Base-by-base conservation (phyloP, 2,888 invertebrate species). In the Fissipunctia ypsillon region DNA sequence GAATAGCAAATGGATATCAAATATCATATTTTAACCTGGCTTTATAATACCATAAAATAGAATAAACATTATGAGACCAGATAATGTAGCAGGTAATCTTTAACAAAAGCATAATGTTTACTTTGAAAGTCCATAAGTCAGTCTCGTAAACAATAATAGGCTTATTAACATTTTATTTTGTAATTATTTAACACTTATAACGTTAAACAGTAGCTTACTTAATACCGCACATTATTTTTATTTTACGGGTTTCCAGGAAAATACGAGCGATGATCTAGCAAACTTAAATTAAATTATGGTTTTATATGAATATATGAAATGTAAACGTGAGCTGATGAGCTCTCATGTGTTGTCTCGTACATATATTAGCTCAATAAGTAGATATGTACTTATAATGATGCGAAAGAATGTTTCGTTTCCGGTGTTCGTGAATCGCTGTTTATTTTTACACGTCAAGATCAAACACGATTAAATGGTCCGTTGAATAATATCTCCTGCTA, bases 341-440 rank as follows among this genome's bases (percentile, higher is more conserved):
- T 38, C 57, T 59, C 38, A 43, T 50, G 50, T 52, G 71, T 54
- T 64, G 50, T 76, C 67, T 60, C 31, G 41, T 73, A 77, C 50
- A 60, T 67, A 70, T 67, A 80, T 75, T 54, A 54, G 22, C 65
- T 68, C 45, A 77, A 64, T 78, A 61, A 73, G 61, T 72, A 73
- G 52, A 45, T 81, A 73, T n/a, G n/a, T 38, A 38, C 9, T 19
- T 67, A 70, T 78, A 85, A 80, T 82, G 68, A 83, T 68, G 73
- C 54, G 38, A 79, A 83, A 79, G 83, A 86, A 85, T 85, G 80
- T 73, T 64, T 75, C 64, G 77, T 84, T 85, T 86, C 87, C 87
- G 83, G 84, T 80, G 83, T 81, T 78, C 79, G 45, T 77, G 72
- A 76, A 79, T 75, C 69, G 65, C 56, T 77, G 80, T 77, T 80